Base-by-base conservation (phyloP, 2,888 invertebrate species). In the Salticus scenicus region DNA sequence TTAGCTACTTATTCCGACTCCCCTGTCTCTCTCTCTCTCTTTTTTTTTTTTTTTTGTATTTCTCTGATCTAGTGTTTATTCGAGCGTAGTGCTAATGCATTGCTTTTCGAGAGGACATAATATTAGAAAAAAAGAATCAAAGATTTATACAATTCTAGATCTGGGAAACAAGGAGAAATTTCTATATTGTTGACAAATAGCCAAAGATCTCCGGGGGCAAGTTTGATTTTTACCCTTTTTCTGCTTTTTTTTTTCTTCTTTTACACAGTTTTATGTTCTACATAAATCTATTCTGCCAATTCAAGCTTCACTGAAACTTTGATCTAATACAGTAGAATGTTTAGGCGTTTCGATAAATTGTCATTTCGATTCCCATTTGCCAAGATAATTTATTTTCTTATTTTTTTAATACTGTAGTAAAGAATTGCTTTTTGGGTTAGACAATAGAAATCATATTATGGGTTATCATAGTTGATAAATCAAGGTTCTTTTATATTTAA, bases 131-230 rank as follows among this genome's bases (percentile, higher is more conserved):
- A n/a, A 67, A 69, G 57, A 80, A 42, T 31, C 24, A 51, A 31
- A 76, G 63, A 71, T 63, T 27, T 79, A 42, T 51, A 37, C 64
- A 76, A 72, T 76, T 71, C 76, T 47, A 71, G 42, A 47, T 30
- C 51, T 70, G 17, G 63, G 72, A 76, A 76, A 83, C 64, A 70
- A 67, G 57, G 66, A 24, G 64, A 51, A 51, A 71, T 72, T 64
- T 71, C 72, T 71, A 83, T 83, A 66, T 71, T 83, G 76, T 76
- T 83, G 82, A 83, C 82, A 83, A 83, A 83, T 83, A 83, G 76
- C 82, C 66, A 76, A n/a, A 76, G 69, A 64, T 71, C 66, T 71
- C 47, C 20, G 24, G 37, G 66, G 74, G 63, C 28, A 42, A 42
- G 51, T 33, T 73, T 80, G 57, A 57, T 57, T 4, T 24, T 47